Percentiles rank a stretch among this genome's conserved stretches.
Conservation (phyloP, 1,140 invertebrate species). For the Pantala flavescens region DNA sequence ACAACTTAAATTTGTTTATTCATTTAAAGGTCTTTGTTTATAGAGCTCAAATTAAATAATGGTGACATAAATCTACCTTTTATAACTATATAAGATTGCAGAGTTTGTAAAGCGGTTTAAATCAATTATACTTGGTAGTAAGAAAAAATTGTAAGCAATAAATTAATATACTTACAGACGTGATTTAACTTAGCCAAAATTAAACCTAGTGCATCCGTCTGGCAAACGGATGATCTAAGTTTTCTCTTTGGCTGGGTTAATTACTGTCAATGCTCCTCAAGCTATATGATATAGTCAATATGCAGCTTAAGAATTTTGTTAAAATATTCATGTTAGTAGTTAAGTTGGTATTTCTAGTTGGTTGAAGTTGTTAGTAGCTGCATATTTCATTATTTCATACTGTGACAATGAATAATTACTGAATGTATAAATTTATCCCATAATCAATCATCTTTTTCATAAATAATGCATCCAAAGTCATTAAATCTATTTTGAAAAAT, state of each 20-base stretch:
- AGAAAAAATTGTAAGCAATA: neutral
- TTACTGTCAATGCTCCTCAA: neutral
- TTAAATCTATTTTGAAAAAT: neutral
- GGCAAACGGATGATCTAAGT: neutral
- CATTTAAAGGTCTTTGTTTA: neutral
- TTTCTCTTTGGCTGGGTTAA: neutral
- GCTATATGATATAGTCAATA: neutral
- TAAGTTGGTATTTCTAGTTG: neutral
- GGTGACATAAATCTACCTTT: neutral
- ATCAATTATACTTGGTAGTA: neutral
- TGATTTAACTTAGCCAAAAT: neutral
- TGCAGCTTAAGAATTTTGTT: neutral
- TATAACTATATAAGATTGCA: neutral
- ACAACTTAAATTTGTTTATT: neutral
- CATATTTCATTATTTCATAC: neutral
- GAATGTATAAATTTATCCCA: neutral
- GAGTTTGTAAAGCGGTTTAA: neutral
- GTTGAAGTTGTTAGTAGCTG: slow-evolving; percentile 2
- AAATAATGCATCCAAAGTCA: slow-evolving; percentile 3
- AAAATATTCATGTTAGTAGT: neutral
- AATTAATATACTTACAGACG: neutral
- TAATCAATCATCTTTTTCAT: neutral
- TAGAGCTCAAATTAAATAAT: neutral
- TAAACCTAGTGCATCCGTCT: neutral
- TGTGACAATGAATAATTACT: neutral